phyloP scores from a whole-genome alignment of 2,888 invertebrate genomes.

The Drosophila colorata region DNA sequence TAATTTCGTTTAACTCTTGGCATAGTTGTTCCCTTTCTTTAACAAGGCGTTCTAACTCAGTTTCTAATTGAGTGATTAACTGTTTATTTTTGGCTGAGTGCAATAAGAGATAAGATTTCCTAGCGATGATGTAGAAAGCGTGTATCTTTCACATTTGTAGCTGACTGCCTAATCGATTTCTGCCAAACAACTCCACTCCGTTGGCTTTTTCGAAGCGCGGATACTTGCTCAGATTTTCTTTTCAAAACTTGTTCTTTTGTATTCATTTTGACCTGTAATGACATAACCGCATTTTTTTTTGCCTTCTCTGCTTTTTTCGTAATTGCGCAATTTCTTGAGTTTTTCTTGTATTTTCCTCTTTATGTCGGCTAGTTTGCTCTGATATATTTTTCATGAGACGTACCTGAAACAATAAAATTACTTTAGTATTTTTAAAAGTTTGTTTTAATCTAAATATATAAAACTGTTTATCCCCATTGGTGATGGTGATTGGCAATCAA shows the following conservation, averaged over 20 bases:
- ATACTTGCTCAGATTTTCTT: constrained; percentile 95
- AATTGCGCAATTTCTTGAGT: constrained; percentile 95
- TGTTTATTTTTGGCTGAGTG: constrained; percentile 92
- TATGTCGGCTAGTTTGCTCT: constrained; percentile 94
- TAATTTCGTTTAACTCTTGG: constrained; percentile 86
- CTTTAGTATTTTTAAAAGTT: neutral
- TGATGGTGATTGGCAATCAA: no score
- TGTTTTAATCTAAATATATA: no score
- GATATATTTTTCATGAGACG: constrained; percentile 96
- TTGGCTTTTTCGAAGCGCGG: constrained; percentile 90
- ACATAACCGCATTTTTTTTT: constrained; percentile 94
- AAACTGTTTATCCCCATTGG: no score
- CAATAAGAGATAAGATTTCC: constrained; percentile 91
- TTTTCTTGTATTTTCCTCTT: constrained; percentile 91
- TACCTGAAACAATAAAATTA: constrained; percentile 85
- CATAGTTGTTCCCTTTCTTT: constrained; percentile 92
- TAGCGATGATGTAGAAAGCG: constrained; percentile 92
- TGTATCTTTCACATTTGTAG: constrained; percentile 83
- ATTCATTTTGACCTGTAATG: constrained; percentile 94
- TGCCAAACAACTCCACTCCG: constrained; percentile 87
- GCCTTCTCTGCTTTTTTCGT: constrained; percentile 94
- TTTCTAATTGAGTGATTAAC: constrained; percentile 94
- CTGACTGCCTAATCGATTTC: constrained; percentile 88
- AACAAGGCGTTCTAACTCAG: constrained; percentile 93
- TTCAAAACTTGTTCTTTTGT: constrained; percentile 95